Evolutionary conservation across 2,113 vertebrate genomes (phyloP), one percentile per base, ranked within the genome.

Genomic region (Boleophthalmus pectinirostris): DNA sequence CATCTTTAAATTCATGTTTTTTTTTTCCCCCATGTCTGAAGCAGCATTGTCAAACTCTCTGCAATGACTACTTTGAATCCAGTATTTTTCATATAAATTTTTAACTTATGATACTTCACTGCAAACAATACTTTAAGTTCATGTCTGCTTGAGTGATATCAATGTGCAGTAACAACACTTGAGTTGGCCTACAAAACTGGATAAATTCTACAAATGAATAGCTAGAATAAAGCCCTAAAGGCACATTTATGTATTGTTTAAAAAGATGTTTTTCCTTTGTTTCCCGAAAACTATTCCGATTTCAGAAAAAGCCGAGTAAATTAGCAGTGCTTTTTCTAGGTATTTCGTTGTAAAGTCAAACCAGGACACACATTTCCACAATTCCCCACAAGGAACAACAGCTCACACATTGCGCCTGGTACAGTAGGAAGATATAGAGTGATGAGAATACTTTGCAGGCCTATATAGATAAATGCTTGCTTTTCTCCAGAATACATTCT

Each of bases 381-480:
- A 57, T 35, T n/a, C 75, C 20, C 23, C 5, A 51, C 13, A 25
- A 29, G 49, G 56, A 74, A 72, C n/a, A 29, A 1, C 23, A 70
- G 68, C 56, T 14, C 23, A 58, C 56, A 58, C 56, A 23, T 0
- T 23, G 46, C 12, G 23, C 68, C 73, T 67, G n/a, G 43, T 25
- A 63, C 70, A 69, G 43, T 24, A 61, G 1, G 33, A 46, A 80
- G 51, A 78, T 87, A 54, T 77, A 83, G 81, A 87, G 85, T 81
- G 90, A 92, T 90, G 87, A 77, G 75, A 84, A 77, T 89, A 88
- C 82, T 89, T 93, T 89, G 81, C 85, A 60, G 74, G 73, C 82
- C 81, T 86, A 89, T 85, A 88, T 77, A 84, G 91, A 94, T 92
- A 94, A 94, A 94, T 93, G 92, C 91, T 89, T 91, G 89, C 85